A percentile compares a stretch with the other conserved stretches of the same genome.
phyloP scores from a whole-genome alignment of 2,888 invertebrate species.

The Andrena minutula region DNA sequence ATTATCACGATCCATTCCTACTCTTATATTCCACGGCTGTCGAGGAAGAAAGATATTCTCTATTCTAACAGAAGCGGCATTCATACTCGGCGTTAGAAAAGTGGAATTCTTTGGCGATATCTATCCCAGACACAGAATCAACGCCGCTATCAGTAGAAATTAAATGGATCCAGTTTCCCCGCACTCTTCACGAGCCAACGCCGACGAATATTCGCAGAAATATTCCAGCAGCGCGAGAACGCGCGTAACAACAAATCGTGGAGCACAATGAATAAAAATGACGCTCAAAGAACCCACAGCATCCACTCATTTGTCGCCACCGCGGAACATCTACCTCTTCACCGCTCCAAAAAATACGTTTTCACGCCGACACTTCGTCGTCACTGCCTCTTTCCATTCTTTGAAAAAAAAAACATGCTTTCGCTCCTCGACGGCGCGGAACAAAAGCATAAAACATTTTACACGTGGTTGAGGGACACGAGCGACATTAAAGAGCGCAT shows the following conservation, averaged over 20 bases:
- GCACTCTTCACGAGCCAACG: background rate
- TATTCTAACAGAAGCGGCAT: too few species aligned
- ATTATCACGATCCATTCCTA: too few species aligned
- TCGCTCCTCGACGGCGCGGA: background rate
- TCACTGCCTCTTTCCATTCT: background rate
- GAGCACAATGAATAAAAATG: background rate
- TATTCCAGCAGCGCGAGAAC: background rate
- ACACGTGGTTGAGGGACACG: background rate
- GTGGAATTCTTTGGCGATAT: background rate
- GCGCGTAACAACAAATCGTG: background rate
- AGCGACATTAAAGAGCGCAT: constrained; percentile 35
- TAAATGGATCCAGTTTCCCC: background rate
- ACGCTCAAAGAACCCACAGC: constrained; percentile 1
- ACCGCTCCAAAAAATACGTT: background rate
- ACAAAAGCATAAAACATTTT: constrained; percentile 19
- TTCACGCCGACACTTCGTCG: background rate
- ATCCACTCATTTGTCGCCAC: constrained; percentile 5
- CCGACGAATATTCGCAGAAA: background rate
- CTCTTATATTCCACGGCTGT: too few species aligned
- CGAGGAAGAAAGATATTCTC: too few species aligned
- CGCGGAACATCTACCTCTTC: background rate
- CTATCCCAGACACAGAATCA: background rate
- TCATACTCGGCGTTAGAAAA: too few species aligned
- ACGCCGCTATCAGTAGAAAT: background rate
- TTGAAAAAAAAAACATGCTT: background rate